These are phyloP conservation scores for Trissolcus basalis DNA, from an alignment of 1,140 invertebrate species.

Conservation along the genomic window DNA sequence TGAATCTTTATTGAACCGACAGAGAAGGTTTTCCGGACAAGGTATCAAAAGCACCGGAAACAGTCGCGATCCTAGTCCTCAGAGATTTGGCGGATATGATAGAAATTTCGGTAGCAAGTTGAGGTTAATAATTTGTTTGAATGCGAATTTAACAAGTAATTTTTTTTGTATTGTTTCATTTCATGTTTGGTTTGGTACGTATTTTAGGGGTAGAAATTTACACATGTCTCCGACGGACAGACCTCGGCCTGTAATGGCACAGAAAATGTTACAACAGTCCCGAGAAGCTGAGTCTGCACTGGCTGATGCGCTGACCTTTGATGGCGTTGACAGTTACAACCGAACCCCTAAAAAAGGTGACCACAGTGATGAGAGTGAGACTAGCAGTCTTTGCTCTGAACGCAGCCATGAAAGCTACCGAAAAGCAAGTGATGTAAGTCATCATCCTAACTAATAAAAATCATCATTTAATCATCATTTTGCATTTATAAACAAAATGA, in stretches of 20 bases:
- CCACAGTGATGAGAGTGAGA: conserved; percentile 94
- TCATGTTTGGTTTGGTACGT: conserved; percentile 21
- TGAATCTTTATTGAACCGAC: conserved; percentile 67
- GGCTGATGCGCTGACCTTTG: conserved; percentile 82
- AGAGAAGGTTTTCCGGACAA: conserved; percentile 68
- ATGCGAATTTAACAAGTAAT: not conserved
- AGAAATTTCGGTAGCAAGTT: conserved; percentile 68
- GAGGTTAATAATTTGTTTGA: conserved; percentile 47
- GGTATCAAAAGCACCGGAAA: conserved; percentile 74
- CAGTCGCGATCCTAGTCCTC: conserved; percentile 82
- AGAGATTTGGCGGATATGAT: conserved; percentile 70
- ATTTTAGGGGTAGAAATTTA: conserved; percentile 66
- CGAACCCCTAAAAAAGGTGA: conserved; percentile 78
- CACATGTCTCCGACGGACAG: conserved; percentile 76
- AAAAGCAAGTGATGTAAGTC: conserved; percentile 87
- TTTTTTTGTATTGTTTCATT: conserved; percentile 4
- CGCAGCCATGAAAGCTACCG: conserved; percentile 90
- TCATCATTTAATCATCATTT: not conserved
- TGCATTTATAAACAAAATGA: not conserved
- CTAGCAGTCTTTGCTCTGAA: conserved; percentile 95
- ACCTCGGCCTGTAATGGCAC: conserved; percentile 82
- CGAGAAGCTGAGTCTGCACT: conserved; percentile 91
- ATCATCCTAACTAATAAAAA: conserved; percentile 2
- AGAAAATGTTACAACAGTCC: conserved; percentile 90
- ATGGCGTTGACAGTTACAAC: conserved; percentile 69